Evolutionary conservation across 2,113 vertebrate species (phyloP).

Genomic region (Ancistrus triradiatus): DNA sequence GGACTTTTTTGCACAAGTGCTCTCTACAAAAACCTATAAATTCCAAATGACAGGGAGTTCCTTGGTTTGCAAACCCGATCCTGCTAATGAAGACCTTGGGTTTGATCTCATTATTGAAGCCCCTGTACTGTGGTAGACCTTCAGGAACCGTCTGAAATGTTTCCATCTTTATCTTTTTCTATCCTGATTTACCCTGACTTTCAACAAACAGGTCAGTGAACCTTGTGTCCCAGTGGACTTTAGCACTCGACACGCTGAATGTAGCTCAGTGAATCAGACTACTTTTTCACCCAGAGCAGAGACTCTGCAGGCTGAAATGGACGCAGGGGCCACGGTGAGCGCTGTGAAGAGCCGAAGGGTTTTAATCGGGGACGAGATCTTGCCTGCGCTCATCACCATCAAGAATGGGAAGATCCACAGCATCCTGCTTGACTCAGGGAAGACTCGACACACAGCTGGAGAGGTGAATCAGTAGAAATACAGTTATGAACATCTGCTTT

Average conservation of each 20-base stretch:
- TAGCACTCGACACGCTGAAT: background rate
- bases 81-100: too few relatives aligned
- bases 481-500: background rate
- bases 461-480: conserved; percentile 48
- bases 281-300: background rate
- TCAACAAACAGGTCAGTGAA: conserved; percentile 31
- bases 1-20: too few relatives aligned
- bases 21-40: too few relatives aligned
- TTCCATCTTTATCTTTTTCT: too few relatives aligned
- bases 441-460: conserved; percentile 35
- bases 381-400: conserved; percentile 68
- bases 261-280: background rate
- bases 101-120: too few relatives aligned
- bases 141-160: too few relatives aligned
- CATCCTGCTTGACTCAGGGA: conserved; percentile 49
- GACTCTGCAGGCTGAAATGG: conserved; percentile 47
- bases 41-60: too few relatives aligned
- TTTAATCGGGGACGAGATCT: conserved; percentile 54
- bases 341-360: conserved; percentile 70
- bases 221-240: conserved; percentile 18
- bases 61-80: too few relatives aligned
- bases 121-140: too few relatives aligned
- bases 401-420: conserved; percentile 65
- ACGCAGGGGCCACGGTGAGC: conserved; percentile 58
- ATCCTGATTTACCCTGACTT: background rate